These are phyloP conservation scores for Spinibarbus caldwelli DNA, from an alignment of 2,797 vertebrate species.

Conservation along the genomic window DNA sequence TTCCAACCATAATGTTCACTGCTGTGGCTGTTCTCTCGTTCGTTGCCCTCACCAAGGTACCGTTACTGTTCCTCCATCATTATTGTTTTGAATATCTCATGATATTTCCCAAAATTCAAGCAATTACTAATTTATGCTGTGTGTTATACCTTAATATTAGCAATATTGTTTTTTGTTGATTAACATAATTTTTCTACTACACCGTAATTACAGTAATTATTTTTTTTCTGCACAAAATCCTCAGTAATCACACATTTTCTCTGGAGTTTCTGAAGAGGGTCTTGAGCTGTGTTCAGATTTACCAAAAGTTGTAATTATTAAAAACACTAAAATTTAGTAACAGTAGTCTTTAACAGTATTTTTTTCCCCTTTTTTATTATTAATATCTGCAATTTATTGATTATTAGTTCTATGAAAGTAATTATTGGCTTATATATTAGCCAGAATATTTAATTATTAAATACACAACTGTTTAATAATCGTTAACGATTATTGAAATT, in stretches of 20 bases:
- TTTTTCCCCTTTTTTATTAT: background rate
- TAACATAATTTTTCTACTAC: background rate
- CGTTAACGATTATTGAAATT: background rate
- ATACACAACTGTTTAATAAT: background rate
- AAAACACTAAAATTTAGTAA: background rate
- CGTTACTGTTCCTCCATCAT: too few species aligned
- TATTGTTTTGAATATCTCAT: too few species aligned
- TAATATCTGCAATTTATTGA: background rate
- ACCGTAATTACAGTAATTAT: background rate
- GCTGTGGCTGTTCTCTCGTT: slow-evolving; percentile 92
- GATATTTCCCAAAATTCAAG: background rate
- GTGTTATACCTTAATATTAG: background rate
- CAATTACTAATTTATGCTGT: background rate
- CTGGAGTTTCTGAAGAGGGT: background rate
- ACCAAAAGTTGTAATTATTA: background rate
- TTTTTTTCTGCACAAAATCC: background rate
- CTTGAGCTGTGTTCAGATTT: background rate
- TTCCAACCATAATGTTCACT: slow-evolving; percentile 96
- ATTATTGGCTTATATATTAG: background rate
- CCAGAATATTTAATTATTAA: background rate
- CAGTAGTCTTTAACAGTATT: background rate
- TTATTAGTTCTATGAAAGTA: background rate
- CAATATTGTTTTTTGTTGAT: slow-evolving; percentile 3
- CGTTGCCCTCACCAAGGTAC: slow-evolving; percentile 96
- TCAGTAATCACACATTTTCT: background rate